Base-by-base conservation (phyloP, 2,113 vertebrate genomes). In the Oenanthe melanoleuca region DNA sequence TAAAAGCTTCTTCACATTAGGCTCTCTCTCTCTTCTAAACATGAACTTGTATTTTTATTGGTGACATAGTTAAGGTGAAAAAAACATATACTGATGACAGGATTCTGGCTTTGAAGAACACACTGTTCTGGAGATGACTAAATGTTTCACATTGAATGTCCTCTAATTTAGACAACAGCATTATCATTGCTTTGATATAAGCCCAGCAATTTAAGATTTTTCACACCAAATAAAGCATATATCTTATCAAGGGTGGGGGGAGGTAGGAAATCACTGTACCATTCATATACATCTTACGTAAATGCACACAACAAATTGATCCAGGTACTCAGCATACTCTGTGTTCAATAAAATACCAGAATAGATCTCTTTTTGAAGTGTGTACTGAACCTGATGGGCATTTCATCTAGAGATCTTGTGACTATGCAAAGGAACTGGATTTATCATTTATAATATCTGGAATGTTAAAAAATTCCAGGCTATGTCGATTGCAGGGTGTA, bases 341-440 rank as follows among this genome's bases (percentile, higher is more conserved):
- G 11, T 52, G 8, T n/a, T 13, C 20, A 70, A 38, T 42, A 87
- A 86, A 66, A 15, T 12, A 63, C 14, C 33, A 73, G 16, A 85
- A 14, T 1, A 45, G 7, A 71, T 47, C 16, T 66, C 44, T 65
- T 45, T 19, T 8, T 65, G 19, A 75, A 55, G 44, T 3, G 2
- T 0, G 0, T 18, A n/a, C 12, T 64, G n/a, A 79, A 88, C 4
- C 38, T 38, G 15, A 29, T 18, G 38, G n/a, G 13, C 2, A 2
- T 37, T 91, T 72, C n/a, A 69, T 14, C 9, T 28, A 25, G n/a
- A 81, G 31, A 56, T 52, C 77, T 37, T 65, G 56, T 86, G 34
- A 79, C n/a, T 67, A 69, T 0, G 0, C 11, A 55, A 49, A 70
- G 14, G 20, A 92, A 70, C 8, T 1, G n/a, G 24, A 79, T 66